Conservation (phyloP, 1,140 invertebrate genomes). For the Drosophila pandora region DNA sequence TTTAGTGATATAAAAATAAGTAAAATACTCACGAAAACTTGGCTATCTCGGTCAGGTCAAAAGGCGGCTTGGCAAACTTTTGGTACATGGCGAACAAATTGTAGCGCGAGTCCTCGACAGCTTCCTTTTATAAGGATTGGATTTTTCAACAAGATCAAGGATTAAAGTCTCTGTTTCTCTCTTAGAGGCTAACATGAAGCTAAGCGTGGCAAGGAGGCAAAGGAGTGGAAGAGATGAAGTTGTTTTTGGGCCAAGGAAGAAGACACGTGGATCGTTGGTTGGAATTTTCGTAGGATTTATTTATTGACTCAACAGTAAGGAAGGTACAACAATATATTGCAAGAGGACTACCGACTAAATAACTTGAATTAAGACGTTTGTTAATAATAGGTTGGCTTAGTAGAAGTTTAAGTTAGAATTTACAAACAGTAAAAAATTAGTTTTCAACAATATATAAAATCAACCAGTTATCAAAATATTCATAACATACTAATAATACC, state of each 20-base stretch:
- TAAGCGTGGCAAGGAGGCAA: conserved; percentile 42
- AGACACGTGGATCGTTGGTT: conserved; percentile 59
- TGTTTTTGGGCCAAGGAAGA: conserved; percentile 34
- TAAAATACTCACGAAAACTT: conserved; percentile 77
- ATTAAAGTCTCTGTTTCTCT: conserved; percentile 37
- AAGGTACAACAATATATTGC: conserved; percentile 62
- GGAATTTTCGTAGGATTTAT: conserved; percentile 47
- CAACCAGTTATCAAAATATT: not conserved
- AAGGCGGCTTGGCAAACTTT: conserved; percentile 82
- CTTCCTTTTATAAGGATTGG: conserved; percentile 60
- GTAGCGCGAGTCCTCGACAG: conserved; percentile 78
- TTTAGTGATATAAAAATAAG: not conserved
- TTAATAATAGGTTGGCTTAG: not conserved
- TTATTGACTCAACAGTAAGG: conserved; percentile 49
- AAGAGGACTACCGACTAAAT: conserved; percentile 52
- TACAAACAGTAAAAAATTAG: conserved; percentile 2
- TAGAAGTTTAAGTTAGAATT: not conserved
- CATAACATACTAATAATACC: conserved; percentile 11
- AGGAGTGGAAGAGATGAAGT: conserved; percentile 1
- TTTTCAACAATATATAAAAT: conserved; percentile 12
- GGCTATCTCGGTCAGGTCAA: conserved; percentile 81
- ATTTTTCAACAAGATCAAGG: conserved; percentile 42
- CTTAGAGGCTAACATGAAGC: conserved; percentile 18
- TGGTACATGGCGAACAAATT: conserved; percentile 83
- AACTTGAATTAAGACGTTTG: conserved; percentile 30